phyloP scores from a whole-genome alignment of 2,888 invertebrate genomes.

The Gymnoscelis rufifasciata region DNA sequence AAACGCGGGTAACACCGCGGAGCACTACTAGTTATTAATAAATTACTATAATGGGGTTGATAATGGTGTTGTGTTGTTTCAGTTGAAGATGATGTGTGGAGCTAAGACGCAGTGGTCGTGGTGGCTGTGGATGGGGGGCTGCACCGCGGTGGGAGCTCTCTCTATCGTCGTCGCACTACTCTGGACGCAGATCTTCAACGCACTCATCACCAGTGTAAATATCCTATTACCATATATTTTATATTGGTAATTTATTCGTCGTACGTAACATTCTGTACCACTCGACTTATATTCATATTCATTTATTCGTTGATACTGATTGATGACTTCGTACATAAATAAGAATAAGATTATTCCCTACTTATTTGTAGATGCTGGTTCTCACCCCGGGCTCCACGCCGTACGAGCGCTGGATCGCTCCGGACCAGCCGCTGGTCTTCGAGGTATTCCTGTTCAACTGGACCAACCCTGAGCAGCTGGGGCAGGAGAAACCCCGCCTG shows the following conservation, averaged over 20 bases:
- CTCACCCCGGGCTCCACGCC: constrained; percentile 80
- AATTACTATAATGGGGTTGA: too few relatives aligned
- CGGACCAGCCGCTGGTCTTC: constrained; percentile 81
- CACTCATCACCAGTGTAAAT: constrained; percentile 10
- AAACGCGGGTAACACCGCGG: too few relatives aligned
- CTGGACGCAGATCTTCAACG: constrained; percentile 11
- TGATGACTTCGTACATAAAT: too few relatives aligned
- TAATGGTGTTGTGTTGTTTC: too few relatives aligned
- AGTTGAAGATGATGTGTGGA: constrained; percentile 5
- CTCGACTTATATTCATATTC: too few relatives aligned
- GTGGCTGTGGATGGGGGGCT: constrained; percentile 19
- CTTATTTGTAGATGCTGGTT: constrained; percentile 78
- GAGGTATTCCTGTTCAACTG: constrained; percentile 88
- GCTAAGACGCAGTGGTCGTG: constrained; percentile 6
- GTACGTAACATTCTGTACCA: too few relatives aligned
- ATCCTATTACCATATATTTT: too few relatives aligned
- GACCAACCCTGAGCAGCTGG: constrained; percentile 85
- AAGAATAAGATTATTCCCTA: too few relatives aligned
- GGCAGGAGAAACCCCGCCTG: constrained; percentile 64
- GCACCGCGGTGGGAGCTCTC: constrained; percentile 1
- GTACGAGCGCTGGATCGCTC: constrained; percentile 85
- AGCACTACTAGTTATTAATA: too few relatives aligned
- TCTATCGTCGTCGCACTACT: constrained; percentile 2
- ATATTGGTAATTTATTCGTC: too few relatives aligned
- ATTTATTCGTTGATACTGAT: too few relatives aligned